Base-by-base conservation (phyloP, 1,140 invertebrate species). In the Apis florea region DNA sequence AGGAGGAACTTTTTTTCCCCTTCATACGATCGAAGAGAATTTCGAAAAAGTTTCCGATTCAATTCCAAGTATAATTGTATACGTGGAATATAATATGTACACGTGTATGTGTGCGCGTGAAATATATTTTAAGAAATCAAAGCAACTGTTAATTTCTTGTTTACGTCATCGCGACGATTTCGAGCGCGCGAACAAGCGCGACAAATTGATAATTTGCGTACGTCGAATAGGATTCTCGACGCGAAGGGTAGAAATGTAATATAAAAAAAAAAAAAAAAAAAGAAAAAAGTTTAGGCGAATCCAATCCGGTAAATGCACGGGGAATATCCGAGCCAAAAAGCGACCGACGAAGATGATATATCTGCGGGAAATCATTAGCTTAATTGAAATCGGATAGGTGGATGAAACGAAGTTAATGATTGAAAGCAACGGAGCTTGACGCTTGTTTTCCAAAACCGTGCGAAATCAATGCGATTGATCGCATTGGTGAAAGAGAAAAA, bases 321-420 rank as follows among this genome's bases (percentile, higher is more conserved):
- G 40, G 79, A 80, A 85, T 70, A 67, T 61, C 51, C 15, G 17
- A 47, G 59, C 67, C 59, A 74, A 85, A 84, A 85, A 84, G 24
- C n/a, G 11, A 9, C 24, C 31, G n/a, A 21, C 13, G 51, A 49
- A 49, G 56, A 59, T 59, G 72, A 67, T 54, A 63, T 72, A 64
- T 69, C 63, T 31, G 21, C n/a, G 47, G 54, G 69, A 73, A 82
- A 82, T 86, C 83, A 82, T 86, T 85, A 86, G 79, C 73, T 70
- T 83, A 74, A 85, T 86, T 85, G 85, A 68, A 85, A 86, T 83
- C 72, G 85, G 63, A 86, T 85, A 73, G 61, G 49, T 31, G 54
- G 24, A 69, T 77, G 78, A 86, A 85, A 82, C 85, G 84, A 64
- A 83, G 40, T 64, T 75, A 70, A 85, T 83, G 74, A 85, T 70